Evolutionary conservation across 2,113 vertebrate genomes (phyloP).

Genomic region (Paramormyrops kingsleyae): DNA sequence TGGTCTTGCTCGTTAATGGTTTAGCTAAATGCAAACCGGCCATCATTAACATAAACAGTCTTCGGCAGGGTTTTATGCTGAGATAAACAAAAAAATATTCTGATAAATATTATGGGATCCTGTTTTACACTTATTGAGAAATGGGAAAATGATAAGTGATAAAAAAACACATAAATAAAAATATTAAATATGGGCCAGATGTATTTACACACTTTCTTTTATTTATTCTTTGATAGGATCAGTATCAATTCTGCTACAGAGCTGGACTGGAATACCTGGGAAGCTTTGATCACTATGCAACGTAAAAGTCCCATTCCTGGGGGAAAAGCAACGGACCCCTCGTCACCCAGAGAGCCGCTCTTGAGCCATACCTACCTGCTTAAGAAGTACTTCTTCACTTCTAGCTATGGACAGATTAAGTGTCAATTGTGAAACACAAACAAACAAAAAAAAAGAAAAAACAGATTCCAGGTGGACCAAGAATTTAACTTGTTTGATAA

Average conservation of each 20-base stretch:
- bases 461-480: constrained; percentile 88
- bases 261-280: constrained; percentile 97
- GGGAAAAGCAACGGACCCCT: constrained; percentile 73
- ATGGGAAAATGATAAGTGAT: neutral
- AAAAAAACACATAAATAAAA: neutral
- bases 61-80: neutral
- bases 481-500: constrained; percentile 75
- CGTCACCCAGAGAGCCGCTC: constrained; percentile 91
- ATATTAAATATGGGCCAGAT: neutral
- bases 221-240: constrained; percentile 72
- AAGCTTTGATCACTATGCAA: constrained; percentile 99
- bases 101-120: neutral
- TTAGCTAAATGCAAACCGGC: neutral
- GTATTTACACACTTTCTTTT: neutral
- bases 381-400: constrained; percentile 97
- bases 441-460: constrained; percentile 47
- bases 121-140: neutral
- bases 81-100: neutral
- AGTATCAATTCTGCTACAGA: constrained; percentile 98
- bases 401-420: constrained; percentile 92
- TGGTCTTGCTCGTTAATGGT: neutral
- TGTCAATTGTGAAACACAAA: constrained; percentile 79
- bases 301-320: constrained; percentile 78
- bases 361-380: constrained; percentile 98
- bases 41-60: neutral